Base-by-base conservation (phyloP, 2,113 vertebrate genomes). In the Arvicanthis niloticus region DNA sequence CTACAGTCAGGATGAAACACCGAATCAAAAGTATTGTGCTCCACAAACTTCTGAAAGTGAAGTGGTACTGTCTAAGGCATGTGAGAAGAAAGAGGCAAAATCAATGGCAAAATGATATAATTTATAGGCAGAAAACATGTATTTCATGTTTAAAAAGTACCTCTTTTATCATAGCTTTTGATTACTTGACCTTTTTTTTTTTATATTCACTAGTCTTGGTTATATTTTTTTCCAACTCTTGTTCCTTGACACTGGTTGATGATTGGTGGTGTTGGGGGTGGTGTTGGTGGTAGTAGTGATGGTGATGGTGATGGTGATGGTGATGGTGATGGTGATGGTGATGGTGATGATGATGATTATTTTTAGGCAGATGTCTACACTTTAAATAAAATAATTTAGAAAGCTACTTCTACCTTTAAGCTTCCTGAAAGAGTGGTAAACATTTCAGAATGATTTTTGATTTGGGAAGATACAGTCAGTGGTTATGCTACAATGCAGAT, bases 371-470 rank as follows among this genome's bases (percentile, higher is more conserved):
- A 9, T 5, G 37, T 82, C 67, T 97, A 48, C 4, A 86, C 53
- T 37, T 91, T 87, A 82, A 87, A 76, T 86, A 75, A 16, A 86
- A 51, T 91, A 91, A 89, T 88, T 96, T 72, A 86, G 10, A 72
- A 88, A 65, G 51, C 19, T 45, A 73, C 56, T 76, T 89, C 26
- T 96, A 75, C 91, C 65, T 21, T 72, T 91, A 65, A 7, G 17
- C 9, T 82, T 29, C n/a, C 56, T 77, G 10, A 89, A 95, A 72
- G 15, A 62, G 96, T 73, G 65, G 16, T 78, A 62, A 93, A 86
- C 40, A 93, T 82, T 91, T 95, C 37, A 31, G 29, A 67, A 5
- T 75, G n/a, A 77, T 65, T 72, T 76, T 92, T 87, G 24, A 75
- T 89, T 96, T 93, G 48, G 77, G 51, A 94, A 89, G 60, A 82